Base-by-base conservation (phyloP, 2,113 vertebrate genomes). In the Pan paniscus region DNA sequence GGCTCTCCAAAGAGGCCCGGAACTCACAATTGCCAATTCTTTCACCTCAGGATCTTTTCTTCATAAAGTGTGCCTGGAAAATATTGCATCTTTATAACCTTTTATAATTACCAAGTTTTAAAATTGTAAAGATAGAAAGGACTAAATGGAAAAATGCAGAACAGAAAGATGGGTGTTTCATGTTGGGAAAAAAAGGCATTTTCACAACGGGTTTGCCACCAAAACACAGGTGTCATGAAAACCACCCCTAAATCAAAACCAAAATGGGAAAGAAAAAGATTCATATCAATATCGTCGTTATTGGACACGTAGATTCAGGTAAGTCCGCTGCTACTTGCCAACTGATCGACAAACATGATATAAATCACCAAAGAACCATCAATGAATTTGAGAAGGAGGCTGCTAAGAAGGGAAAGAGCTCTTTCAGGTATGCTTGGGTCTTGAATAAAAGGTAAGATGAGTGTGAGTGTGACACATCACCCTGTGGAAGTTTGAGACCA, bases 1-100 rank as follows among this genome's bases (percentile, higher is more conserved):
- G 82, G 68, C 52, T 35, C 27, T n/a, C 8, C 46, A 11, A 35
- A 3, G 0, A 12, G 7, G 18, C 9, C 3, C 6, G 7, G 20
- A 27, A 12, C 61, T 40, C n/a, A 1, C 18, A 38, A 13, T 1
- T 9, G 35, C 25, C 94, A 18, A 10, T 5, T 22, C 40, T 40
- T 43, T 90, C 78, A 9, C 35, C 75, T 72, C 25, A 57, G 40
- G 6, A 25, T 35, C 22, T 61, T 91, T 52, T 46, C 55, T 61
- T 80, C 61, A 23, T 8, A n/a, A 43, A 55, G 8, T 5, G 64
- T 13, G 10, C 25, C 50, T 46, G 67, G 83, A 38, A 95, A 70
- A 70, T 70, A 75, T 0, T 67, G 17, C 9, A 59, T n/a, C 27
- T 43, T 59, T 50, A 30, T 40, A 52, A 46, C 35, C n/a, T 40